Base-by-base conservation (phyloP, 2,797 vertebrate species). In the Typhlichthys eigenmanni region DNA sequence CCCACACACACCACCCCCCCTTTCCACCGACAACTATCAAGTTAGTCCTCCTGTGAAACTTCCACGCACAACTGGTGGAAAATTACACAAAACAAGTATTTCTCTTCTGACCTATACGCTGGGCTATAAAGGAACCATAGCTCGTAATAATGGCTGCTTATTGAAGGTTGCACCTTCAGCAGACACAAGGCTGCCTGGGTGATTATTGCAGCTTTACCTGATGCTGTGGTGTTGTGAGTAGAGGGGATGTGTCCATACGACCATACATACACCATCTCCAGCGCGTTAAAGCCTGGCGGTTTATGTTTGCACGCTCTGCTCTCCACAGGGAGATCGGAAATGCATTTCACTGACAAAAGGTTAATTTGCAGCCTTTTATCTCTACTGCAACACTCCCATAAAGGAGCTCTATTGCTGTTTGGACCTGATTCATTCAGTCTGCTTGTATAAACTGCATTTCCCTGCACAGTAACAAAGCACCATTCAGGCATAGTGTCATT, bases 401-500 rank as follows among this genome's bases (percentile, higher is more conserved):
- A 10, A 53, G 14, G 17, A 38, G 34, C 34, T 38, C 7, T 38
- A 38, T 38, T 38, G 34, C 34, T 38, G 34, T 38, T 38, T 38
- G 11, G 12, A 12, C 17, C 9, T 24, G 19, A 45, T 16, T 34
- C 19, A 17, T 9, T 13, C 7, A 34, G 52, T 55, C 24, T 16
- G 11, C 1, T 58, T 52, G 32, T 49, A 14, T 14, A 4, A 54
- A 58, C 5, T 50, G 13, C 24, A 16, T 13, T 10, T 67, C 60
- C 9, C 54, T 54, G 24, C 8, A 7, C 16, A 51, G 14, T 16
- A 56, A 69, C 34, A 61, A 61, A 66, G 32, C 16, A 47, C 43
- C 55, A 49, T 68, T 52, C 59, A 64, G 46, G 46, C 14, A 13
- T 61, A 17, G 11, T 59, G 47, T 48, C 57, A 57, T 55, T 62